Evolutionary conservation across 2,888 invertebrate genomes (phyloP).

Genomic region (Andrena flavipes): DNA sequence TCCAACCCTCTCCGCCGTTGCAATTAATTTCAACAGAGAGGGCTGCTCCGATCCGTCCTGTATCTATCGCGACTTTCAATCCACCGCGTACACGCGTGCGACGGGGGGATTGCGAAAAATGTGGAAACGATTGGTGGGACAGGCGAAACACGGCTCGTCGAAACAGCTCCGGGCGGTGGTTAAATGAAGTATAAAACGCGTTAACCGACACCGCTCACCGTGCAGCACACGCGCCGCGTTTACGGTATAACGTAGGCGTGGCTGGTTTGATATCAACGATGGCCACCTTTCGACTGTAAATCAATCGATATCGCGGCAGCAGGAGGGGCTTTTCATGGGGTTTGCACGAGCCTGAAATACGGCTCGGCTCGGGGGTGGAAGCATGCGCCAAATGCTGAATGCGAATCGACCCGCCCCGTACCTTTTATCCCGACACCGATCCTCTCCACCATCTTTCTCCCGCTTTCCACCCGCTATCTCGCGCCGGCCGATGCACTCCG

Average conservation of each 20-base stretch:
- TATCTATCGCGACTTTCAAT: background rate
- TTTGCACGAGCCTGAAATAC: conserved; percentile 60
- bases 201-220: conserved; percentile 60
- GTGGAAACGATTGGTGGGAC: background rate
- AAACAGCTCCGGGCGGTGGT: conserved; percentile 34
- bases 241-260: conserved; percentile 81
- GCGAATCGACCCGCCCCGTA: conserved; percentile 80
- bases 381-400: conserved; percentile 81
- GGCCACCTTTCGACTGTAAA: conserved; percentile 85
- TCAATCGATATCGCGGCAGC: conserved; percentile 83
- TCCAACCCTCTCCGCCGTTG: background rate
- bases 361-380: conserved; percentile 69
- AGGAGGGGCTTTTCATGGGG: conserved; percentile 74
- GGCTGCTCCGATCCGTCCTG: too few species aligned
- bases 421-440: conserved; percentile 73
- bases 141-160: background rate
- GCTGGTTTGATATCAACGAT: conserved; percentile 83
- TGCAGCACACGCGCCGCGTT: conserved; percentile 60
- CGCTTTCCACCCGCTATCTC: background rate
- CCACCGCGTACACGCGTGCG: background rate
- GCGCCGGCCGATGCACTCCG: conserved; percentile 39
- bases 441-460: conserved; percentile 60
- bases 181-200: conserved; percentile 66
- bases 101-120: conserved; percentile 9
- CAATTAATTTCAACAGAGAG: background rate